Conservation (phyloP, 2,888 invertebrate species). For the Synanthedon tipuliformis region DNA sequence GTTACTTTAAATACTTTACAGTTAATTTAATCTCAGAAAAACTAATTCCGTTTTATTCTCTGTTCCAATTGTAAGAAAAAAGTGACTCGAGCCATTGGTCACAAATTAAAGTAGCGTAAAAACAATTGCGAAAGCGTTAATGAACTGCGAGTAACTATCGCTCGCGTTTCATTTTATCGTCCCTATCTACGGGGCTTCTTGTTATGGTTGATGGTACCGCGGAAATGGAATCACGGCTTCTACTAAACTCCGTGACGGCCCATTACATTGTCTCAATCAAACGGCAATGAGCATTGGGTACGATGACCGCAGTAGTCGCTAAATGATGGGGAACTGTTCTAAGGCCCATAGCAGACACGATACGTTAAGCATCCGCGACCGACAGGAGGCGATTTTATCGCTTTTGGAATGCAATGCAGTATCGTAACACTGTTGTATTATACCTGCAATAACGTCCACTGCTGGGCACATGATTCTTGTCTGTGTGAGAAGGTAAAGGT, state of each 20-base stretch:
- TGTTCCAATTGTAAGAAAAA: background rate
- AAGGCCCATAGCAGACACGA: background rate
- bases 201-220: slow-evolving; percentile 39
- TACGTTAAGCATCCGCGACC: too few relatives aligned
- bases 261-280: slow-evolving; percentile 59
- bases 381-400: too few relatives aligned
- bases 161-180: slow-evolving; percentile 47
- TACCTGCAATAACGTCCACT: too few relatives aligned
- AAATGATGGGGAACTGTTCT: slow-evolving; percentile 49
- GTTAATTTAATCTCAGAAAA: background rate
- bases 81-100: slow-evolving; percentile 21
- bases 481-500: too few relatives aligned
- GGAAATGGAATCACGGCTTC: slow-evolving; percentile 40
- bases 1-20: too few relatives aligned
- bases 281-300: slow-evolving; percentile 54
- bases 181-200: slow-evolving; percentile 29
- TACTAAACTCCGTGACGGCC: slow-evolving; percentile 11
- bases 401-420: too few relatives aligned
- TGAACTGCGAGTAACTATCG: slow-evolving; percentile 39
- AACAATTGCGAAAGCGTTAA: slow-evolving; percentile 61
- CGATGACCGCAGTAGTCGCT: slow-evolving; percentile 53
- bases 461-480: too few relatives aligned
- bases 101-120: slow-evolving; percentile 49
- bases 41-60: too few relatives aligned
- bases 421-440: too few relatives aligned